A percentile compares a stretch with the other conserved stretches of the same genome.
These are phyloP conservation scores for Neodon shergylaensis DNA, from an alignment of 2,113 vertebrate genomes.

Conservation along the genomic window DNA sequence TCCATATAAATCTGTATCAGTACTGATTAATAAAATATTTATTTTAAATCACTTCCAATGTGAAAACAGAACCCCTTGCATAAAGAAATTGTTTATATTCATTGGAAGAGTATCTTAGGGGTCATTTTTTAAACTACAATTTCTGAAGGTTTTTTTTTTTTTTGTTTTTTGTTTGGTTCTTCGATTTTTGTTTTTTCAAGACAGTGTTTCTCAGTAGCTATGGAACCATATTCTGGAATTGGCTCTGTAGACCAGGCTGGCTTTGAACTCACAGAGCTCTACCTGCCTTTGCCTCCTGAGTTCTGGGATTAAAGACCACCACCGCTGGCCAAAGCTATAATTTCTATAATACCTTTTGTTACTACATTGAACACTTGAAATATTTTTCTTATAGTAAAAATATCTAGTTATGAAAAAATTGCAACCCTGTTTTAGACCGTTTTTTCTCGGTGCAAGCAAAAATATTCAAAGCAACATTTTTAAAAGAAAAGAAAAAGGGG, in stretches of 20 bases:
- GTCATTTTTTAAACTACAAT: constrained; percentile 1
- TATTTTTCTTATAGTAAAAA: not conserved
- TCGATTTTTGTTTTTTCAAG: no score
- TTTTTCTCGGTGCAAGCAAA: not conserved
- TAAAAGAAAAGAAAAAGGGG: not conserved
- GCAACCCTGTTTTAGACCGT: not conserved
- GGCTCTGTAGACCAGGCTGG: no score
- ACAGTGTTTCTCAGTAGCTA: no score
- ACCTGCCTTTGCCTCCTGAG: no score
- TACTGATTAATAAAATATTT: not conserved
- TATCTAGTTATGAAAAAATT: not conserved
- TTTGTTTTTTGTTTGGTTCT: no score
- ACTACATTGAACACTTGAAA: not conserved
- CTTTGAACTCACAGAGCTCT: no score
- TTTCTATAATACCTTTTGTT: not conserved
- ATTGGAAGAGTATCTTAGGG: not conserved
- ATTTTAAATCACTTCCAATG: not conserved
- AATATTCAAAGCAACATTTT: not conserved
- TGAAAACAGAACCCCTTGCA: not conserved
- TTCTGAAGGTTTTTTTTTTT: not conserved
- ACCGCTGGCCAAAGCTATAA: no score
- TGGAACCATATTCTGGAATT: no score
- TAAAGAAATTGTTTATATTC: not conserved
- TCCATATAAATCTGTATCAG: not conserved
- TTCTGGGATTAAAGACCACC: no score